phyloP scores from a whole-genome alignment of 2,113 vertebrate genomes.

The Psammodynastes pulverulentus region DNA sequence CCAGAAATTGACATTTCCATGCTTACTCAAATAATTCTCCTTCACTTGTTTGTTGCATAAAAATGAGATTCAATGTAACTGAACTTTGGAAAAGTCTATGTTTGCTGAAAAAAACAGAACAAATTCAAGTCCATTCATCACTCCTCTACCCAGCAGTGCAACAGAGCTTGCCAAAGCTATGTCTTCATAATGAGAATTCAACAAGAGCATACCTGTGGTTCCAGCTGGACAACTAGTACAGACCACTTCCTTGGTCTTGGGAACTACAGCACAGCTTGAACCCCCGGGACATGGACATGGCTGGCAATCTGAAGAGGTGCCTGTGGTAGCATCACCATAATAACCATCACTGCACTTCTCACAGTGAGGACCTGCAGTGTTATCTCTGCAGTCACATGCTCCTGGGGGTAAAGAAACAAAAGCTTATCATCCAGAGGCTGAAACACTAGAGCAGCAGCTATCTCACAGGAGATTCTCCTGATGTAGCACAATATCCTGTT shows the following conservation, averaged over 20 bases:
- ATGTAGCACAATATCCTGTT: not conserved
- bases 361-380: slow-evolving; percentile 87
- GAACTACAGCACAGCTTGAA: slow-evolving; percentile 86
- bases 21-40: not conserved
- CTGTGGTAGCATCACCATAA: slow-evolving; percentile 84
- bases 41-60: not conserved
- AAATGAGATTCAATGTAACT: no score
- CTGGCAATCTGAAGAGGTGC: slow-evolving; percentile 79
- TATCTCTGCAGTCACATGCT: slow-evolving; percentile 83
- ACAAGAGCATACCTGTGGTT: slow-evolving; percentile 80
- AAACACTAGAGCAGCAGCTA: not conserved
- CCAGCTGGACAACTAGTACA: slow-evolving; percentile 93
- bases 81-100: not conserved
- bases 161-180: not conserved
- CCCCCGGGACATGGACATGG: slow-evolving; percentile 85
- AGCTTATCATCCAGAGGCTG: not conserved
- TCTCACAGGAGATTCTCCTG: not conserved
- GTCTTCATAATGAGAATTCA: rapidly evolving
- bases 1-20: not conserved
- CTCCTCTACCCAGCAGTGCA: not conserved
- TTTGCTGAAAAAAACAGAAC: not conserved
- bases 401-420: slow-evolving; percentile 64
- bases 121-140: not conserved
- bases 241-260: slow-evolving; percentile 87
- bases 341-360: slow-evolving; percentile 89